phyloP scores from a whole-genome alignment of 2,113 vertebrate species.

The Nipponia nippon region DNA sequence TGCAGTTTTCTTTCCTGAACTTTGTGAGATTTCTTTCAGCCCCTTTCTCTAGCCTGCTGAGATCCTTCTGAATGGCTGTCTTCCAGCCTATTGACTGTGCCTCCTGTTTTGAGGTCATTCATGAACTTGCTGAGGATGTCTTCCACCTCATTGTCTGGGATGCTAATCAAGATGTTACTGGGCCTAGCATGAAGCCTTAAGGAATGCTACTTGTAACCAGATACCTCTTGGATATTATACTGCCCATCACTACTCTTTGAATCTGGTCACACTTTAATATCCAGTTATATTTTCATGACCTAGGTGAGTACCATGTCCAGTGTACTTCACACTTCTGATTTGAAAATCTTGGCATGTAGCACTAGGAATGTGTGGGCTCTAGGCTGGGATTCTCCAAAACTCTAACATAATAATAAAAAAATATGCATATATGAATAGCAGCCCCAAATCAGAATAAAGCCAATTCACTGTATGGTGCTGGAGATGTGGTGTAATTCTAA shows the following conservation, averaged over 20 bases:
- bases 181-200: not conserved
- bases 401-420: not conserved
- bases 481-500: not conserved
- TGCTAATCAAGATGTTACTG: not conserved
- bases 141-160: not conserved
- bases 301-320: not conserved
- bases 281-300: not conserved
- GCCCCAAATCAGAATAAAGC: not conserved
- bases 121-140: not conserved
- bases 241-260: not conserved
- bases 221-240: not conserved
- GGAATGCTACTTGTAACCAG: not conserved
- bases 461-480: not conserved
- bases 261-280: accelerated
- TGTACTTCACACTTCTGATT: not conserved
- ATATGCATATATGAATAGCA: not conserved
- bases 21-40: not conserved
- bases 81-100: not conserved
- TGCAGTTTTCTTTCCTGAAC: not conserved
- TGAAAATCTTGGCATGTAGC: not conserved
- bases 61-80: not conserved
- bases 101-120: not conserved
- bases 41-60: not conserved
- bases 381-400: not conserved
- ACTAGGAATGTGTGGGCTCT: not conserved